Base-by-base conservation (phyloP, 2,113 vertebrate species). In the Sylvietta virens region DNA sequence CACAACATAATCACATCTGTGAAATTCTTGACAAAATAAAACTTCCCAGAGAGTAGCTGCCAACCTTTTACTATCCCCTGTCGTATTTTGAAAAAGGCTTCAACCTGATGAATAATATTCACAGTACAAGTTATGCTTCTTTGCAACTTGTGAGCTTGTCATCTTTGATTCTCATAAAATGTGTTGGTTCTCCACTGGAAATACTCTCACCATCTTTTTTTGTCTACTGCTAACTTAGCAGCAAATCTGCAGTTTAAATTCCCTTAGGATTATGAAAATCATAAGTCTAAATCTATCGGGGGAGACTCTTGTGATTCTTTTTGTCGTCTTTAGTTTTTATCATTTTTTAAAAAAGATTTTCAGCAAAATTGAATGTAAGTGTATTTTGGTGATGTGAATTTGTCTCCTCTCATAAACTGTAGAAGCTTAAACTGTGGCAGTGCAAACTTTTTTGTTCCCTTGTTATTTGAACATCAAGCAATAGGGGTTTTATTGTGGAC, bases 21-120 rank as follows among this genome's bases (percentile, higher is more conserved):
- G 88, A 96, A 95, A 96, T 94, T 92, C 80, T 92, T 94, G 86
- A 90, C 90, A 94, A 94, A 95, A 96, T 92, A 92, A 92, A 95
- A 86, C 48, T 93, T 96, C 64, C 84, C 76, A 76, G 88, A 94
- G 90, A 94, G 82, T 74, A 94, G 72, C 70, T 96, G 92, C 91
- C 94, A 94, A 78, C 90, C 80, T 88, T 92, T 53, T 95, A 58
- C 64, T 81, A 57, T 95, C 76, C 88, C 74, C 61, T 86, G 88
- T 86, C 90, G 84, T 94, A 86, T 95, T 94, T 86, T 88, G 86
- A 92, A 90, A 95, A 92, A 86, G 44, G 26, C 80, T 96, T 96
- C 90, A 90, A 88, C 45, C 72, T 92, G 90, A 94, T 96, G 65
- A 95, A 92, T 96, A 88, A 88, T 94, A 93, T 95, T 94, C 82